Evolutionary conservation across 2,797 vertebrate genomes (phyloP).

Genomic region (Tinamus major): DNA sequence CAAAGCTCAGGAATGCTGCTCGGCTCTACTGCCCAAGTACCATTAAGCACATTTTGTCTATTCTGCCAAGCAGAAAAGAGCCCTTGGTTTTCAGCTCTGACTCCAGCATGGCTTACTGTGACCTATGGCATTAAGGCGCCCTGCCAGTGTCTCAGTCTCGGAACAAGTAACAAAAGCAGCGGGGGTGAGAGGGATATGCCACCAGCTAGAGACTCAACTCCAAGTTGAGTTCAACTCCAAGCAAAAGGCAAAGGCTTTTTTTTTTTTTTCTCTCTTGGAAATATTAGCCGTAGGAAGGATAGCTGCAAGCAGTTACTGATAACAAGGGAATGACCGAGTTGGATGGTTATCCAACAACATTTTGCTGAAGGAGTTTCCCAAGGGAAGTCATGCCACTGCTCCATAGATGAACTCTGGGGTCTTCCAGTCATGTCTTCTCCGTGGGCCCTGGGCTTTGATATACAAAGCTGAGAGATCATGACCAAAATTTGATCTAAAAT

Average conservation of each 20-base stretch:
- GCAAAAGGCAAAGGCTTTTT: fast-evolving
- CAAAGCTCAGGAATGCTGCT: background rate
- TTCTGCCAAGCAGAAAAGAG: background rate
- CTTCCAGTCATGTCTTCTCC: background rate
- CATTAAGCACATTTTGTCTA: background rate
- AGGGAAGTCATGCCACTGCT: background rate
- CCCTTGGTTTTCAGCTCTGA: background rate
- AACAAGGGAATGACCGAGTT: fast-evolving
- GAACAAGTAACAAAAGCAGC: background rate
- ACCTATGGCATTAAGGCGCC: background rate
- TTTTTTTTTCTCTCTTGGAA: background rate
- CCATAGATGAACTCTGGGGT: background rate
- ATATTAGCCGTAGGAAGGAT: background rate
- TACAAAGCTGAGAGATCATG: fast-evolving
- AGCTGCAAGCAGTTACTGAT: background rate
- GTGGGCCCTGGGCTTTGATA: background rate
- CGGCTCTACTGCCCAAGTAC: background rate
- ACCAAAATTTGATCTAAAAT: background rate
- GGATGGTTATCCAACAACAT: background rate
- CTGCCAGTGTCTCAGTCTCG: background rate
- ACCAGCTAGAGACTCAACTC: background rate
- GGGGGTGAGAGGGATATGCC: fast-evolving
- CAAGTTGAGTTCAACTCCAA: background rate
- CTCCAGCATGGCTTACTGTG: background rate
- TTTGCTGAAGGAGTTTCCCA: background rate